phyloP scores from a whole-genome alignment of 2,797 vertebrate species.

The Dromococcyx pavoninus region DNA sequence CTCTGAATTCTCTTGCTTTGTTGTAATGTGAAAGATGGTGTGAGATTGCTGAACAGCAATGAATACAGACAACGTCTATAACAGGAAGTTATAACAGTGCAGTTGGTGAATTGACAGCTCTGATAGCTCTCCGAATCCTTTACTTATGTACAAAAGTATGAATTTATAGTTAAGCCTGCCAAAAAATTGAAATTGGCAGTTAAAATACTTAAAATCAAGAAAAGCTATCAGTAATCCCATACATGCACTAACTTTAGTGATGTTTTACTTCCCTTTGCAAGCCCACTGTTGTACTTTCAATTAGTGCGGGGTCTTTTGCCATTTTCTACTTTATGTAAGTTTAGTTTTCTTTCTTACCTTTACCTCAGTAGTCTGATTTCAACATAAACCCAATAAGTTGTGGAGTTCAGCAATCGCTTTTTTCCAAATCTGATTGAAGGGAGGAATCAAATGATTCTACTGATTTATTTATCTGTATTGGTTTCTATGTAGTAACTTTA shows the following conservation, averaged over 20 bases:
- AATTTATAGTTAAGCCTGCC: conserved; percentile 1
- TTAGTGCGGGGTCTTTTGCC: background rate
- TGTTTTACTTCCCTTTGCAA: background rate
- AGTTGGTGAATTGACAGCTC: conserved; percentile 52
- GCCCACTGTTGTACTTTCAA: background rate
- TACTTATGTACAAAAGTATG: background rate
- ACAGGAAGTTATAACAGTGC: background rate
- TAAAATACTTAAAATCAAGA: conserved; percentile 5
- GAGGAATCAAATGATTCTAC: background rate
- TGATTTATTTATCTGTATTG: background rate
- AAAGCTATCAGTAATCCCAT: background rate
- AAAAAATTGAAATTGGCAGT: conserved; percentile 6
- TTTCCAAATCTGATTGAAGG: background rate
- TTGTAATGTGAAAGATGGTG: conserved; percentile 10
- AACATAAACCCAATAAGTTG: background rate
- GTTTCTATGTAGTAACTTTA: background rate
- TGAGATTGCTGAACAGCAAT: conserved; percentile 10
- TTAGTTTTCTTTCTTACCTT: background rate
- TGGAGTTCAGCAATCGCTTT: background rate
- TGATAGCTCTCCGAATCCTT: conserved; percentile 6
- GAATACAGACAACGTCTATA: conserved; percentile 22
- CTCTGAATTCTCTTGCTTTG: background rate
- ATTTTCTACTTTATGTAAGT: background rate
- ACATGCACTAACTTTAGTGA: background rate
- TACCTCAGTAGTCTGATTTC: background rate